Percentiles rank a stretch among this genome's conserved stretches.
Conservation (phyloP, 2,797 vertebrate species). For the Galagoides demidoff region DNA sequence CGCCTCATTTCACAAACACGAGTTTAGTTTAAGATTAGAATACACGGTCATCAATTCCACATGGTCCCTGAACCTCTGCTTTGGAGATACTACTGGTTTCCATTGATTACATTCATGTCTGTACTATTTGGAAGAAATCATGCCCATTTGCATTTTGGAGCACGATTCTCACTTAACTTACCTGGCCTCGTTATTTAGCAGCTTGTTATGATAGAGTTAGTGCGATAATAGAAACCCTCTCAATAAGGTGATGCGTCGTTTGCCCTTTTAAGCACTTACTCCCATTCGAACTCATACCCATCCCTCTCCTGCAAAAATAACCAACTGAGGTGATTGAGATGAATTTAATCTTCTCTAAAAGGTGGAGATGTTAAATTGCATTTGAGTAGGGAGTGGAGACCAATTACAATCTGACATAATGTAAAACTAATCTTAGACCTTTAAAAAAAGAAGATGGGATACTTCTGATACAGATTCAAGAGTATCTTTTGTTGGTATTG, state of each 20-base stretch:
- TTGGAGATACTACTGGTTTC: not conserved
- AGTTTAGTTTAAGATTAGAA: not conserved
- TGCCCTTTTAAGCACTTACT: not conserved
- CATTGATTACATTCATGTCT: not conserved
- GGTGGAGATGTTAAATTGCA: not conserved
- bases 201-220: not conserved
- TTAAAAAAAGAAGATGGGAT: not conserved
- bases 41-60: not conserved
- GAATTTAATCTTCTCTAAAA: not conserved
- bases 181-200: no score
- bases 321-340: not conserved
- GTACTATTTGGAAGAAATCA: not conserved
- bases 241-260: accelerated
- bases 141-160: not conserved
- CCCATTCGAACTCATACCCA: not conserved
- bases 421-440: not conserved
- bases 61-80: no score
- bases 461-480: not conserved
- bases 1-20: not conserved
- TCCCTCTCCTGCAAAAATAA: not conserved
- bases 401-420: not conserved
- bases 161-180: not conserved
- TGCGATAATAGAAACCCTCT: not conserved
- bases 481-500: not conserved
- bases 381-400: not conserved